phyloP scores from a whole-genome alignment of 2,888 invertebrate species.

The Drosophila borealis region DNA sequence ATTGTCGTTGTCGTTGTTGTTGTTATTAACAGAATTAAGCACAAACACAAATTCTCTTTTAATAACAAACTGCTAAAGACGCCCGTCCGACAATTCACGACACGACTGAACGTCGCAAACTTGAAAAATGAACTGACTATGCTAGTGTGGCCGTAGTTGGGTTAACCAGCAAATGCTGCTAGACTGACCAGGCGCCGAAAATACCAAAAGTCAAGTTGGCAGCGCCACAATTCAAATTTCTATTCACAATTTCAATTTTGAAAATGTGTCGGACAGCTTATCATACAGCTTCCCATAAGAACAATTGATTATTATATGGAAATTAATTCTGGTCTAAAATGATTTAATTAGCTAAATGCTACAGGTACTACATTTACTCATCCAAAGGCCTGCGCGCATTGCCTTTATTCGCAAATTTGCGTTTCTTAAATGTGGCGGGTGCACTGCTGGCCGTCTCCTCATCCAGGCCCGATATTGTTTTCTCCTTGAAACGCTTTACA shows the following conservation, averaged over 20 bases:
- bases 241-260: background rate
- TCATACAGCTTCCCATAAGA: background rate
- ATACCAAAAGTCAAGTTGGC: conserved; percentile 20
- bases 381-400: conserved; percentile 81
- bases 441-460: conserved; percentile 49
- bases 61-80: conserved; percentile 56
- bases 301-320: background rate
- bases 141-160: conserved; percentile 27
- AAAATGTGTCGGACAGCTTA: background rate
- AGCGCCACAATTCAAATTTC: conserved; percentile 15
- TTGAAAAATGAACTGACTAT: conserved; percentile 41
- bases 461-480: conserved; percentile 77
- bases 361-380: conserved; percentile 51
- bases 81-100: conserved; percentile 42
- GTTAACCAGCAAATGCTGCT: conserved; percentile 2
- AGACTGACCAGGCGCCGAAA: conserved; percentile 17
- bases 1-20: conserved; percentile 15
- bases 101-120: conserved; percentile 37
- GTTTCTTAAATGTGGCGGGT: conserved; percentile 82
- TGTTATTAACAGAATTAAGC: conserved; percentile 70
- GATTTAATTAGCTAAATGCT: conserved; percentile 9
- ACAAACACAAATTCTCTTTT: conserved; percentile 60
- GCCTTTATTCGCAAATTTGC: conserved; percentile 83
- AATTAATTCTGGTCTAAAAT: background rate
- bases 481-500: conserved; percentile 84